Evolutionary conservation across 92 coral and sea anemone species (phyloP), one percentile per base, ranked within the genome.

Genomic region (Porites rus): DNA sequence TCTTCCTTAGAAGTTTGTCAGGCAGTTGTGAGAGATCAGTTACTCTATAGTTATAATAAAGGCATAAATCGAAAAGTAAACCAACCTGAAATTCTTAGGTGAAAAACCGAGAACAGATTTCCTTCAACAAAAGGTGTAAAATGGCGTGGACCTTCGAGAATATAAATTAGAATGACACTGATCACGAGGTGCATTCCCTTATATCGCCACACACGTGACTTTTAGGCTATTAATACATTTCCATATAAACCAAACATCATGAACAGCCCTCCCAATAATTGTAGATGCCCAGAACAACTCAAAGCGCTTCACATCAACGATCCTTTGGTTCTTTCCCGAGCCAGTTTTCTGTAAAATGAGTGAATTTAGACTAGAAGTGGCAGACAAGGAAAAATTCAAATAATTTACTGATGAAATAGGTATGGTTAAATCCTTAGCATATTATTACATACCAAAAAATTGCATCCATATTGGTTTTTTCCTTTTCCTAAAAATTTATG

Each of bases 11-110:
- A 85, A 50, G 90, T 77, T 38, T 89, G 90, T 71, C 72, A 73
- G 51, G 88, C 93, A 31, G 88, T 89, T 78, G 92, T 71, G 10
- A 81, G 88, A 65, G 93, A 89, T 25, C 28, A 25, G 28, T 25
- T 25, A 25, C 28, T 25, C 28, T 25, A 25, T 25, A 25, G 28
- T 25, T 25, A 25, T 25, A 25, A 25, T 25, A 25, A 25, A 25
- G 28, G 28, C 28, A 25, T 25, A 25, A 25, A 25, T 25, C 28
- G 1, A 25, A 25, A 25, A 25, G 28, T 25, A 25, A 25, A 25
- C 1, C 1, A 25, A 25, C 28, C 28, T 25, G 28, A 25, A 25
- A 25, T 25, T 25, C 28, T 25, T 25, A 25, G 28, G 28, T 25
- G 28, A 25, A 25, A 25, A 25, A 25, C 28, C 28, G 28, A 25